Base-by-base conservation (phyloP, 2,797 vertebrate genomes). In the Rhinophrynus dorsalis region DNA sequence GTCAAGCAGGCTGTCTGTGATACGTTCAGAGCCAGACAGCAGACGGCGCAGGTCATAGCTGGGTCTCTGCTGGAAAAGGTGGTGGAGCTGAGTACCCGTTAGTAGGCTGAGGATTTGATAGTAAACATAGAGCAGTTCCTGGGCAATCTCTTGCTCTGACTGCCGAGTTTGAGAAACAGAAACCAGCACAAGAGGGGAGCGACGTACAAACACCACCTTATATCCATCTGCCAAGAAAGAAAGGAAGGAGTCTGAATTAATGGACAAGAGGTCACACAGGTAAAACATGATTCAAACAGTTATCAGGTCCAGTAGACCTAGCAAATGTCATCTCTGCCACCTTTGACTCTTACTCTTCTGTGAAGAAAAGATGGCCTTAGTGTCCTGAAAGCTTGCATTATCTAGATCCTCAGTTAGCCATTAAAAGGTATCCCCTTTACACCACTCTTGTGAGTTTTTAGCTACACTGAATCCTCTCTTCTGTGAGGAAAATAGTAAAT, bases 31-130 rank as follows among this genome's bases (percentile, higher is more conserved):
- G 58, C 97, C 97, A 0, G 95, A 88, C 33, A 99, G 90, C 51
- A 99, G 88, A 51, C 95, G 95, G 2, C 97, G 92, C 65, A 99
- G 87, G 85, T 99, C 97, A 0, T 94, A 99, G 90, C 96, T 99
- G 89, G 98, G 96, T 81, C 96, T 95, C 85, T 93, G 90, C 87
- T 96, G 91, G 79, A 99, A 99, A 81, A 99, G 92, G 82, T 94
- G 93, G 85, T 95, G 95, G 78, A 99, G 94, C 84, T 98, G 96
- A 0, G 97, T 93, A 74, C 94, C 92, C 0, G 96, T 99, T 1
- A 99, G 92, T 54, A 99, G 90, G 82, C 97, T 99, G 73, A 99
- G 88, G 15, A 99, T 98, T 87, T 98, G 96, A 82, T 96, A 97
- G 88, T 97, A 99, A 83, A 99, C 94, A 81, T 99, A 99, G 26